A percentile compares a stretch with the other conserved stretches of the same genome.
Conservation (phyloP, 2,113 vertebrate species). For the Lichenostomus cassidix region DNA sequence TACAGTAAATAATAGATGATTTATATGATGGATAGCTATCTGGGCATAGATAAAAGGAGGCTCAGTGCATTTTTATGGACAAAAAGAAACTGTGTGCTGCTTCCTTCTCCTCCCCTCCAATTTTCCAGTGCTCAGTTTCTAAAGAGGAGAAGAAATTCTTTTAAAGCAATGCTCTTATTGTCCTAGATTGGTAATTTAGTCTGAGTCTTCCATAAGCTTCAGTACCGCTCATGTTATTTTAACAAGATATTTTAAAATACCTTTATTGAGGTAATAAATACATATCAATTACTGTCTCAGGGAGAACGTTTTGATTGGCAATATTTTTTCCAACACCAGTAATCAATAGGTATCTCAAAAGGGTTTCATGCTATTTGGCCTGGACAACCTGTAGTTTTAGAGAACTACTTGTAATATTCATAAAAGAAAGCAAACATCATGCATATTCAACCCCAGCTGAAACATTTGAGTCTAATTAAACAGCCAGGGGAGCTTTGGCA, state of each 20-base stretch:
- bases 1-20: constrained; percentile 41
- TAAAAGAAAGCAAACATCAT: neutral
- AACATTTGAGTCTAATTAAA: constrained; percentile 64
- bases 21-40: neutral
- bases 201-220: neutral
- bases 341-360: neutral
- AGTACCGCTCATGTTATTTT: neutral
- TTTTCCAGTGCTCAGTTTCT: neutral
- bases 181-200: neutral
- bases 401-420: neutral
- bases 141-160: neutral
- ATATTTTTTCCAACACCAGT: neutral
- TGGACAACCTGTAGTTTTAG: neutral
- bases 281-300: neutral
- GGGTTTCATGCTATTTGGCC: neutral
- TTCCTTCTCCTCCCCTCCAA: neutral
- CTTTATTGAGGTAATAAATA: constrained; percentile 10
- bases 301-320: neutral
- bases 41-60: neutral
- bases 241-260: neutral
- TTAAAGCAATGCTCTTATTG: neutral
- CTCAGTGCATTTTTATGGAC: neutral
- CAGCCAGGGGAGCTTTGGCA: constrained; percentile 59
- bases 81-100: neutral
- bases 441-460: constrained; percentile 14